phyloP scores from a whole-genome alignment of 2,113 vertebrate genomes.

The Onychostoma macrolepis region DNA sequence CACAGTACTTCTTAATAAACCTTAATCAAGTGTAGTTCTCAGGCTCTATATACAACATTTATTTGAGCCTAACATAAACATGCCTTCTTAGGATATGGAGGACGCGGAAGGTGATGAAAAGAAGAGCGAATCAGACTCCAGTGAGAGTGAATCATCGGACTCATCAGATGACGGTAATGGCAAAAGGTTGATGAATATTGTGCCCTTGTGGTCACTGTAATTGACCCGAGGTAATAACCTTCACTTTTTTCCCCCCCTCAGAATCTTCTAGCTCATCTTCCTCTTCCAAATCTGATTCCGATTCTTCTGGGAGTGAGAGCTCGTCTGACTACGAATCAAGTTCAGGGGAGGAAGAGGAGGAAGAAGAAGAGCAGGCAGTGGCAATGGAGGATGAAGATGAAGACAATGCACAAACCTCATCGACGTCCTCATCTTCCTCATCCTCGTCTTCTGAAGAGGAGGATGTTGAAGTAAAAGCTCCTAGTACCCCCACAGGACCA shows the following conservation, averaged over 20 bases:
- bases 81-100: conserved; percentile 15
- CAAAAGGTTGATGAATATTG: not conserved
- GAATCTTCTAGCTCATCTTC: conserved; percentile 78
- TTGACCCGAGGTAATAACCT: not conserved
- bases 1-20: not conserved
- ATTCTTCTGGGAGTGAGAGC: conserved; percentile 82
- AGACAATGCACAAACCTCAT: conserved; percentile 47
- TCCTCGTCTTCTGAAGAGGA: conserved; percentile 70
- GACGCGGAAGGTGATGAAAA: conserved; percentile 67
- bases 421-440: conserved; percentile 68
- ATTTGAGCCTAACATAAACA: not conserved
- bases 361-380: conserved; percentile 61
- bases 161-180: conserved; percentile 88
- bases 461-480: conserved; percentile 51
- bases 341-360: conserved; percentile 80
- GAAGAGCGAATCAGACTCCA: conserved; percentile 77
- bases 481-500: conserved; percentile 49
- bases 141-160: conserved; percentile 83
- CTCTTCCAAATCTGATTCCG: conserved; percentile 81
- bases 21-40: not conserved
- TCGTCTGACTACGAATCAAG: conserved; percentile 90
- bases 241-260: conserved; percentile 44
- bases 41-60: not conserved
- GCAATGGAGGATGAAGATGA: conserved; percentile 62
- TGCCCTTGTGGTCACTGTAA: not conserved